Evolutionary conservation across 1,140 invertebrate genomes (phyloP), one percentile per base, ranked within the genome.

Genomic region (Ptiloglossa arizonensis): DNA sequence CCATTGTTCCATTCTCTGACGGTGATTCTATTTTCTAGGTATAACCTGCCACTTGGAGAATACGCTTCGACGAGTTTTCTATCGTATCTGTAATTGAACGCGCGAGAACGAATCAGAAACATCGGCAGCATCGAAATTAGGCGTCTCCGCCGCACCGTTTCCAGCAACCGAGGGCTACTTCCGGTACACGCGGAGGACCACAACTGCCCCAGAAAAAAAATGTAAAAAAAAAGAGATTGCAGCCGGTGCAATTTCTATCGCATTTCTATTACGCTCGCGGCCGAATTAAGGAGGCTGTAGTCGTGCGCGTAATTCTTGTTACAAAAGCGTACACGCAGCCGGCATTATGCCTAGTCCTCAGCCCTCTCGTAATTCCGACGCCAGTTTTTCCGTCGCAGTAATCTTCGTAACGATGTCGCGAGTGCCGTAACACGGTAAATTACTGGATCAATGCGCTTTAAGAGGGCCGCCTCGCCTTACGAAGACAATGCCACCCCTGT

Each of bases 401-500:
- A 86, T 86, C 84, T 85, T 82, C 83, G 67, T 85, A 86, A 86
- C 79, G 83, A 85, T 85, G 75, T 82, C 83, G 82, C 63, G 79
- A 76, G 70, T 79, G 82, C 56, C 75, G 68, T 86, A 86, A 86
- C 83, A 80, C 64, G 63, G 71, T 82, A 85, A 86, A 86, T 86
- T 86, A 85, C 83, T 85, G 71, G 84, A 86, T 86, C 84, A 86
- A 86, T 86, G 84, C 75, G 68, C 71, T 80, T 82, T 85, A 85
- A 75, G 41, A 86, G 75, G 44, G 60, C 52, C 24, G 62, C n/a
- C 82, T 75, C 38, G 80, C 27, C 66, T 80, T 50, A 29, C 59
- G 66, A 73, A 81, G 81, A 79, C 79, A 67, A 79, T 81, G 69
- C 69, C 50, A 54, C 19, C 24, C 44, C 38, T 27, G 41, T n/a